These are phyloP conservation scores for Theretra japonica DNA, from an alignment of 2,888 invertebrate species.

Conservation along the genomic window DNA sequence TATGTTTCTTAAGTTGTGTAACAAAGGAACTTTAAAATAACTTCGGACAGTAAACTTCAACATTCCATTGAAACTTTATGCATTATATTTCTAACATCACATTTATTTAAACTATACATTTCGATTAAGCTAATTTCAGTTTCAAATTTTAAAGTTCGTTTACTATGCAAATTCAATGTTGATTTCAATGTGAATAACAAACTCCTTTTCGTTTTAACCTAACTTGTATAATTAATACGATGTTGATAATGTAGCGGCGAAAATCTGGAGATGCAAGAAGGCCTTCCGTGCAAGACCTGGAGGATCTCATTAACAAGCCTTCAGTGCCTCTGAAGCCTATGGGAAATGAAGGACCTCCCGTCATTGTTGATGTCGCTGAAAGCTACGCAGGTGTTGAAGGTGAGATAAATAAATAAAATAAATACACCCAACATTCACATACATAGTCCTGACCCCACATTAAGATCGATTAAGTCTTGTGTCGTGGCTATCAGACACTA, in stretches of 20 bases:
- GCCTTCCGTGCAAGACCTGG: conserved; percentile 95
- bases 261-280: conserved; percentile 96
- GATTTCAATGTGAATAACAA: conserved; percentile 66
- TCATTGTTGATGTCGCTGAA: conserved; percentile 96
- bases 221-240: conserved; percentile 44
- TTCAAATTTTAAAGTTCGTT: background rate
- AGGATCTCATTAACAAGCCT: conserved; percentile 95
- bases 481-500: no score
- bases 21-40: background rate
- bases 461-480: no score
- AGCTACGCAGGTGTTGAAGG: conserved; percentile 99
- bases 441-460: no score
- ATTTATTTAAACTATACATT: background rate
- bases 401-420: no score
- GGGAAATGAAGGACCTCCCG: conserved; percentile 93
- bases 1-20: background rate
- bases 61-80: no score
- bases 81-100: no score
- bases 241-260: conserved; percentile 86
- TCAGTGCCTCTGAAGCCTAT: conserved; percentile 93
- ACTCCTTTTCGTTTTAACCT: background rate
- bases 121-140: background rate
- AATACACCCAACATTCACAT: no score
- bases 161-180: conserved; percentile 37
- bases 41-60: no score